Percentiles rank a stretch among this genome's conserved stretches.
Conservation (phyloP, 2,113 vertebrate genomes). For the Pundamilia nyererei region DNA sequence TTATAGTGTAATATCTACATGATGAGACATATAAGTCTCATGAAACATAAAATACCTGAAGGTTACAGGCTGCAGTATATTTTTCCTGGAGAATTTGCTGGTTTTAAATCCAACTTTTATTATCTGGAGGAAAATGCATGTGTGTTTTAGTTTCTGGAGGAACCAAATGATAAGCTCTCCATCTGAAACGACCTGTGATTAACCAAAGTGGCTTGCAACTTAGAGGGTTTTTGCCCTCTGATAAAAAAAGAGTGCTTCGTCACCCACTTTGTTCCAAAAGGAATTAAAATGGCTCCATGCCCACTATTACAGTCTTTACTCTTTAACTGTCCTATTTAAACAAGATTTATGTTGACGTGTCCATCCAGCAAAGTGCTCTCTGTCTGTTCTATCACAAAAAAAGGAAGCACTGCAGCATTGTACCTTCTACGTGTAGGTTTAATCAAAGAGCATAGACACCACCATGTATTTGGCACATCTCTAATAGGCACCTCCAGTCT, state of each 20-base stretch:
- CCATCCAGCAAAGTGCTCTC: neutral
- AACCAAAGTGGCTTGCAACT: neutral
- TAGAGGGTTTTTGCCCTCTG: neutral
- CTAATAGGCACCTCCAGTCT: constrained; percentile 36
- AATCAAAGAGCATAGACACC: neutral
- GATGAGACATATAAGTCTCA: neutral
- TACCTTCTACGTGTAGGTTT: neutral
- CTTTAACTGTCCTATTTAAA: neutral
- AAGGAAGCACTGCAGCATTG: neutral
- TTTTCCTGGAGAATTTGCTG: neutral
- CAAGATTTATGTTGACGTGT: neutral
- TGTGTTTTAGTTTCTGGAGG: neutral
- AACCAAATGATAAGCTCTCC: neutral
- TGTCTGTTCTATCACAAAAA: neutral
- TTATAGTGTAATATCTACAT: neutral
- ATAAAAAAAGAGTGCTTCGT: neutral
- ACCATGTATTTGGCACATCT: neutral
- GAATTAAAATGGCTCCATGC: neutral
- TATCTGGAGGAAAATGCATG: neutral
- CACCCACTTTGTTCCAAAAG: neutral
- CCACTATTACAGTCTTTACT: neutral
- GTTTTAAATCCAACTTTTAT: neutral
- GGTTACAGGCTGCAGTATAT: neutral
- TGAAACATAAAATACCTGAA: neutral
- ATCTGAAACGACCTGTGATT: neutral